Percentiles rank a stretch among this genome's conserved stretches.
These are phyloP conservation scores for Spodoptera litura DNA, from an alignment of 1,140 invertebrate species.

Conservation along the genomic window DNA sequence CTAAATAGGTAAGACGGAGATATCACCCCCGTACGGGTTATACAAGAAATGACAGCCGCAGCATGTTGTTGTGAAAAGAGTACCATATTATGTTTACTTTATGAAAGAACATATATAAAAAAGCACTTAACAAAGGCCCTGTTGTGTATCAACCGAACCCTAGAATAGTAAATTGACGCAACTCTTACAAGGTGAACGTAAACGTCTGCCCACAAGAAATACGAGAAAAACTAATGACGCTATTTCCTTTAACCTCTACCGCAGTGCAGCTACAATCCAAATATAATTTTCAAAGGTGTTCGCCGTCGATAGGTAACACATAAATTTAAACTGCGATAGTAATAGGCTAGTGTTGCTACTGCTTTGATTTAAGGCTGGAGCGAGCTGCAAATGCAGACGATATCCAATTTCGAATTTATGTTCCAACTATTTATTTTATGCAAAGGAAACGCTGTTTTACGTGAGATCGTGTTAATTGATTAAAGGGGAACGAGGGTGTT, in stretches of 20 bases:
- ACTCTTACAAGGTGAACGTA: conserved; percentile 55
- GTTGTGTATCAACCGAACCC: conserved; percentile 9
- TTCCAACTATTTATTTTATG: conserved; percentile 45
- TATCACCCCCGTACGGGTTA: no score
- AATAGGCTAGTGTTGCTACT: conserved; percentile 72
- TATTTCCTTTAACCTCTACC: conserved; percentile 76
- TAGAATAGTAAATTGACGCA: conserved; percentile 33
- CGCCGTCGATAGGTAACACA: conserved; percentile 77
- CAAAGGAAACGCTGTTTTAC: conserved; percentile 39
- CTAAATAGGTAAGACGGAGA: no score
- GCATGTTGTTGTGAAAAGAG: no score
- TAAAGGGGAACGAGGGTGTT: background rate
- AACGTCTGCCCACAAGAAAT: conserved; percentile 72
- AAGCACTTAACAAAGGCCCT: background rate
- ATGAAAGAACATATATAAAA: no score
- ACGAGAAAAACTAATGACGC: conserved; percentile 82
- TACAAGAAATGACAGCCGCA: no score
- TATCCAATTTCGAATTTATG: conserved; percentile 55
- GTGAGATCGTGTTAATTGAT: conserved; percentile 26
- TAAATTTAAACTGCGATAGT: conserved; percentile 78
- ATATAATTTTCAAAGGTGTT: conserved; percentile 80
- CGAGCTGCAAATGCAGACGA: conserved; percentile 65
- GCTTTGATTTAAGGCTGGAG: conserved; percentile 71
- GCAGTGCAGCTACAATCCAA: conserved; percentile 74
- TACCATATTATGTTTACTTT: no score